Percentiles rank a stretch among this genome's conserved stretches.
Evolutionary conservation across 35 echinoderm and acorn worm genomes (phyloP).

Genomic region (Eucidaris tribuloides): DNA sequence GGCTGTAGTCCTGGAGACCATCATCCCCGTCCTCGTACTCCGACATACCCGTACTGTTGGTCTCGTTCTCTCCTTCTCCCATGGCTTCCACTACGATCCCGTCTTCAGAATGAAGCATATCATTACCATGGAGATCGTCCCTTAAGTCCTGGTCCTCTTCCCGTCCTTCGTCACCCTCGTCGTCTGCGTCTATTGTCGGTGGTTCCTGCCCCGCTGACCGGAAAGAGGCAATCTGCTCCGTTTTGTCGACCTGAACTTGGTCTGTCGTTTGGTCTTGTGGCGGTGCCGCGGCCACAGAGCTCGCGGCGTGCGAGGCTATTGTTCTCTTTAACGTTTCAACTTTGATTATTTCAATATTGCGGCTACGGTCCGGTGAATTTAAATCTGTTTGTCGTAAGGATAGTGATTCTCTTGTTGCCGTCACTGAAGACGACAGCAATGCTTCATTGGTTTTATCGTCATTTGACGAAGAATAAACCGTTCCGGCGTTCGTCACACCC

Average conservation of each 20-base stretch:
- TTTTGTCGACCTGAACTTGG: neutral
- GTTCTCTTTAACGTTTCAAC: neutral
- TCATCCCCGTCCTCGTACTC: conserved; percentile 55
- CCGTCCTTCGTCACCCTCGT: neutral
- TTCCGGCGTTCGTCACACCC: neutral
- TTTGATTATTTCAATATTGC: neutral
- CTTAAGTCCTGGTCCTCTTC: conserved; percentile 2
- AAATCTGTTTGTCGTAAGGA: conserved; percentile 31
- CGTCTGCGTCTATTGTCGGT: neutral
- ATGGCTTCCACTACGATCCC: conserved; percentile 33
- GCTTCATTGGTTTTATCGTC: conserved; percentile 9
- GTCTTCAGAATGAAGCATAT: conserved; percentile 38
- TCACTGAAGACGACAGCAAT: conserved; percentile 31
- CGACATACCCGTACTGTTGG: conserved; percentile 36
- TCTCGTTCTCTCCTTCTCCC: conserved; percentile 44
- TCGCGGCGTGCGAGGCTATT: neutral
- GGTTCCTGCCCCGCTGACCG: neutral
- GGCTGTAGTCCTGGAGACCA: neutral
- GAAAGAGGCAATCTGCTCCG: conserved; percentile 33
- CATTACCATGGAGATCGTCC: neutral
- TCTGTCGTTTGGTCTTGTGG: neutral
- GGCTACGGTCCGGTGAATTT: conserved; percentile 14
- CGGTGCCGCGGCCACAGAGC: neutral
- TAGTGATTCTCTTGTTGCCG: conserved; percentile 2
- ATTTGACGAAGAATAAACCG: neutral